A percentile compares a stretch with the other conserved stretches of the same genome.
Conservation (phyloP, 2,797 vertebrate genomes). For the Xiphophorus birchmanni region DNA sequence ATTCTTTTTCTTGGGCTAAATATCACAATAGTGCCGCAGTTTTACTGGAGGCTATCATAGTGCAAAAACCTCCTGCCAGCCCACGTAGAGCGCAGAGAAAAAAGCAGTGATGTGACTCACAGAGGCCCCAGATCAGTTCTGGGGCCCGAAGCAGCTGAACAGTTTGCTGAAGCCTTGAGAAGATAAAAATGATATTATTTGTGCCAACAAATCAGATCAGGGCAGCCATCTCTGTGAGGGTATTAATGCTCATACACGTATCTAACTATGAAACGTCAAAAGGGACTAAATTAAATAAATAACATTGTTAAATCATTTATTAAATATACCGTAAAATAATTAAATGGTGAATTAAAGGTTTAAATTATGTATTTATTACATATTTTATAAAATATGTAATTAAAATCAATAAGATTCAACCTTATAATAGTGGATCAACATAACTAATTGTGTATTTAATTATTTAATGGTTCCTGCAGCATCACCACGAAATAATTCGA, state of each 20-base stretch:
- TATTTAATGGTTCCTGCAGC: background rate
- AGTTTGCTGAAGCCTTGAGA: too few relatives aligned
- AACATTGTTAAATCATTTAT: too few relatives aligned
- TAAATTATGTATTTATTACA: too few relatives aligned
- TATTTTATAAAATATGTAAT: too few relatives aligned
- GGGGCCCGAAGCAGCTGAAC: background rate
- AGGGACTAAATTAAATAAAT: too few relatives aligned
- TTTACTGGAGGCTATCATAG: background rate
- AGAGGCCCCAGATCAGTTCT: background rate
- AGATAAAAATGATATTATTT: background rate
- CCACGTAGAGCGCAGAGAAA: background rate
- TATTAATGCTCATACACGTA: background rate
- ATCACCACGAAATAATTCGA: background rate
- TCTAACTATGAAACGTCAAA: too few relatives aligned
- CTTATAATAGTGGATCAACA: too few relatives aligned
- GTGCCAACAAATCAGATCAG: background rate
- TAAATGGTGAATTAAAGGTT: too few relatives aligned
- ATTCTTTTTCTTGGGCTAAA: background rate
- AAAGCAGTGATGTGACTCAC: background rate
- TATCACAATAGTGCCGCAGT: background rate
- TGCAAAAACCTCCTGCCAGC: background rate
- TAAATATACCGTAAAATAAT: too few relatives aligned
- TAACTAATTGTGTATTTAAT: too few relatives aligned
- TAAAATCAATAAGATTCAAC: too few relatives aligned
- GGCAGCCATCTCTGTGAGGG: background rate